These are phyloP conservation scores for Megamerina dolium DNA, from an alignment of 2,888 invertebrate genomes.

Conservation along the genomic window DNA sequence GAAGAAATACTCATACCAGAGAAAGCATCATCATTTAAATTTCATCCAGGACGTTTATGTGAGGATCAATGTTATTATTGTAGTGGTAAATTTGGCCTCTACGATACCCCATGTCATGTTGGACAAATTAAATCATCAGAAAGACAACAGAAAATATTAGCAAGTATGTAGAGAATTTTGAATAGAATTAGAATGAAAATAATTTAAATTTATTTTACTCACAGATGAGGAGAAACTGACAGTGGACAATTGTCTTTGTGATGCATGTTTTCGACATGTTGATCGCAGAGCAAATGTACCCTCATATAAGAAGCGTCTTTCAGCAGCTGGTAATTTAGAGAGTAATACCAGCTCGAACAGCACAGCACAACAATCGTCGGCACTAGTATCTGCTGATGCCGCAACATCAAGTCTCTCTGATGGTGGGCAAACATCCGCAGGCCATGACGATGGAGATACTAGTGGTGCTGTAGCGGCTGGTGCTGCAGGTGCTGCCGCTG, in stretches of 20 bases:
- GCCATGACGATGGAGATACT: constrained; percentile 13
- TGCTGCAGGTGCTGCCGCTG: constrained; percentile 13
- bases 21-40: constrained; percentile 81
- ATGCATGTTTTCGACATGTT: constrained; percentile 80
- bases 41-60: constrained; percentile 75
- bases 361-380: too few species aligned
- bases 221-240: constrained; percentile 74
- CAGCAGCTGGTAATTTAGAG: constrained; percentile 38
- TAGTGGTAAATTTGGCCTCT: constrained; percentile 78
- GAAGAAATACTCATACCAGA: constrained; percentile 71
- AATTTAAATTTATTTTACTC: too few species aligned
- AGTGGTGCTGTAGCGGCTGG: neutral
- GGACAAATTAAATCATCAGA: constrained; percentile 79
- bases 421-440: constrained; percentile 17
- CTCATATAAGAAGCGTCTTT: constrained; percentile 57
- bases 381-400: constrained; percentile 17
- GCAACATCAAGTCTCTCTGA: constrained; percentile 1
- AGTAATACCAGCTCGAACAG: constrained; percentile 21
- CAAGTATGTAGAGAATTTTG: constrained; percentile 53
- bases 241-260: constrained; percentile 78
- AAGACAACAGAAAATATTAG: constrained; percentile 72
- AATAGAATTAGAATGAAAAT: neutral
- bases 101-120: constrained; percentile 82
- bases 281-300: constrained; percentile 74
- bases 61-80: constrained; percentile 83